Base-by-base conservation (phyloP, 2,113 vertebrate species). In the Cromileptes altivelis region DNA sequence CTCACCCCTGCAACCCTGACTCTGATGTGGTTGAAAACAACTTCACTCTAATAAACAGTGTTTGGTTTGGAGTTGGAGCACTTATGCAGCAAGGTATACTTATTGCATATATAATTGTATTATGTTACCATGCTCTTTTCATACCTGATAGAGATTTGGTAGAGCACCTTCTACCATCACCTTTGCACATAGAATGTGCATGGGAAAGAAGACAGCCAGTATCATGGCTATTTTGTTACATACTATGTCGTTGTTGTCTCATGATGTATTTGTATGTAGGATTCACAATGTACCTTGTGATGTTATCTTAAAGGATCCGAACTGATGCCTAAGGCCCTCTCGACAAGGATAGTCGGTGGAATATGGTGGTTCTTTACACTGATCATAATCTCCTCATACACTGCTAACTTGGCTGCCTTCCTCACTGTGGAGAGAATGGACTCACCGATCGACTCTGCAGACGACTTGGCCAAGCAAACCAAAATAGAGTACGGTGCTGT, bases 311-410 rank as follows among this genome's bases (percentile, higher is more conserved):
- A 94, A 99, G 98, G 98, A 87, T 99, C 98, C 65, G 98, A 99
- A 91, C 94, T 99, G 93, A 99, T 99, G 98, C 98, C 98, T 71
- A 99, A 98, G 95, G 98, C 98, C 86, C 96, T 99, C 81, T 99
- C 98, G 14, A 99, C 98, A 60, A 96, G 98, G 95, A 99, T 99
- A 94, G 98, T 99, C 64, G 98, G 98, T 90, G 98, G 98, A 80
- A 99, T 99, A 93, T 99, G 98, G 98, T 99, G 98, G 98, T 99
- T 99, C 95, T 99, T 99, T 91, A 99, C 98, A 33, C 89, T 99
- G 90, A 98, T 99, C 94, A 98, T 99, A 91, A 98, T 99, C 91
- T 99, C 98, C 78, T 99, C 98, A 61, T 99, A 99, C 77, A 99
- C 98, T 65, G 98, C 98, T 89, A 99, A 99, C 94, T 87, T 99